Evolutionary conservation across 2,888 invertebrate species (phyloP).

Genomic region (Dryococelus australis): DNA sequence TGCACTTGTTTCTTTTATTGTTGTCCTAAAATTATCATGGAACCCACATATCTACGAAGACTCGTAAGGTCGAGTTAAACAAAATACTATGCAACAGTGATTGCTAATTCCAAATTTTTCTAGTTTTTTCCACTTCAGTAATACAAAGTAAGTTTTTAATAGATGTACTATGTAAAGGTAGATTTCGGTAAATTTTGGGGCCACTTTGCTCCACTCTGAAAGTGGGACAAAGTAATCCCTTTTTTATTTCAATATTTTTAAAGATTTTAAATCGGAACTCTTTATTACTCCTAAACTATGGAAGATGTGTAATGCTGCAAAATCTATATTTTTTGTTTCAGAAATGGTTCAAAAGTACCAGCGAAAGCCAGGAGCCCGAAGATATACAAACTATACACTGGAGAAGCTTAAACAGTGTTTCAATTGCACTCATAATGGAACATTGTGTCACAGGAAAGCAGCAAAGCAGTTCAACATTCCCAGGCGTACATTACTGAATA

Average conservation of each 20-base stretch:
- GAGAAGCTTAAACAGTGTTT: not conserved
- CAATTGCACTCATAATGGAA: not conserved
- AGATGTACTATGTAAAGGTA: not conserved
- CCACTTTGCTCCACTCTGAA: not conserved
- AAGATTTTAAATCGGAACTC: not conserved
- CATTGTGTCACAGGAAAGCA: not conserved
- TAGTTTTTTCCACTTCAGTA: not conserved
- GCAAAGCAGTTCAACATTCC: not conserved
- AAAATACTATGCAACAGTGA: not conserved
- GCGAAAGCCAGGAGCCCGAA: not conserved
- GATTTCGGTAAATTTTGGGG: not conserved
- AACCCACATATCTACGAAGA: not conserved
- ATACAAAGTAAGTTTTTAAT: not conserved
- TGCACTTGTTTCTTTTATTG: too few relatives aligned
- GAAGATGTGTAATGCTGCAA: not conserved
- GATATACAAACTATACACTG: not conserved
- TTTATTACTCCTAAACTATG: not conserved
- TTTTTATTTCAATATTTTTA: not conserved
- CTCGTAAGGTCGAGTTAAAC: conserved; percentile 2
- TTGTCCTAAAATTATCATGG: too few relatives aligned
- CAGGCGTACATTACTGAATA: not conserved
- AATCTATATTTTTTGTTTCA: not conserved
- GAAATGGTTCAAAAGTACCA: not conserved
- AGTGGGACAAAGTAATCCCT: not conserved
- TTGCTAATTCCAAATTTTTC: not conserved